Evolutionary conservation across 2,797 vertebrate species (phyloP).

Genomic region (Octomys mimax): DNA sequence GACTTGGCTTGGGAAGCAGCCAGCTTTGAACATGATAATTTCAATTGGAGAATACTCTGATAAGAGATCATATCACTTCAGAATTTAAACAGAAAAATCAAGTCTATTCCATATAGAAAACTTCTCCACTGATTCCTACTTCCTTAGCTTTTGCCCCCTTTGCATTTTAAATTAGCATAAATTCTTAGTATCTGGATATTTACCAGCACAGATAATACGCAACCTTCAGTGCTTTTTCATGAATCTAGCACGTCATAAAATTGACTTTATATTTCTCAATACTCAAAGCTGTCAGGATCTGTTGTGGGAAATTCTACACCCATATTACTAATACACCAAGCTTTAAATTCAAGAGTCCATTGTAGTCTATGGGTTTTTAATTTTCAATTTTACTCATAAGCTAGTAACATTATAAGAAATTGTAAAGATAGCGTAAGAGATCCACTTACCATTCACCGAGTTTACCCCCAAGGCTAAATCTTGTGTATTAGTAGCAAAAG

Average conservation of each 20-base stretch:
- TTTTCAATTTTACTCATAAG: not conserved
- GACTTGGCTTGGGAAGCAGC: not conserved
- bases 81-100: not conserved
- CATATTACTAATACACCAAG: not conserved
- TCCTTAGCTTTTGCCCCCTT: not conserved
- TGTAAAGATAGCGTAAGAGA: not conserved
- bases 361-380: not conserved
- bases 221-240: not conserved
- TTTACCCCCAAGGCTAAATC: not conserved
- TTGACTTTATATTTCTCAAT: not conserved
- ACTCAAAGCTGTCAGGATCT: not conserved
- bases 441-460: not conserved
- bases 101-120: not conserved
- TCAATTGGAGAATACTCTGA: not conserved
- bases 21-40: not conserved
- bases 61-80: not conserved
- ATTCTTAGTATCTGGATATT: not conserved
- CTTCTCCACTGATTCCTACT: not conserved
- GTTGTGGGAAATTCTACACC: not conserved
- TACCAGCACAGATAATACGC: not conserved
- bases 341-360: not conserved
- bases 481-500: not conserved
- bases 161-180: not conserved
- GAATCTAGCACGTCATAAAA: not conserved
- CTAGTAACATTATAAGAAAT: not conserved